Conservation (phyloP, 1,140 invertebrate species). For the honey bee (Apis mellifera) region DNA sequence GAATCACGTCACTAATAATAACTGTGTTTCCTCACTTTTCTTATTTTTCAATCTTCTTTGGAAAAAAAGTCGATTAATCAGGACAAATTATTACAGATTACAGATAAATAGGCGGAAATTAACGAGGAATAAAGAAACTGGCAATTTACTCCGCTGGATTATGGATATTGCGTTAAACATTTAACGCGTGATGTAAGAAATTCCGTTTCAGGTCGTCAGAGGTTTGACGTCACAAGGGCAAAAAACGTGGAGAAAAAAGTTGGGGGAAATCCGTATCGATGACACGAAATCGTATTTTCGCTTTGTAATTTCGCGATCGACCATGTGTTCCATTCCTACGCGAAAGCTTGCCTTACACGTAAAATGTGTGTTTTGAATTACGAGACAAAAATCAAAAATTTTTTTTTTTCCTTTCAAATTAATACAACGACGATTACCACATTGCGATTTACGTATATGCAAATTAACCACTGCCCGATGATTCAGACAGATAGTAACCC, state of each 20-base stretch:
- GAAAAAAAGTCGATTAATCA: background rate
- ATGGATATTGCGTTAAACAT: constrained; percentile 18
- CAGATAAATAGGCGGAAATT: background rate
- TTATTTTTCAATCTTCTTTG: constrained; percentile 10
- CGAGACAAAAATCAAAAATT: background rate
- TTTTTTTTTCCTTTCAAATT: background rate
- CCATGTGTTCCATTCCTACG: background rate
- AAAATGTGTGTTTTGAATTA: background rate
- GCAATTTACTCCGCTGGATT: background rate
- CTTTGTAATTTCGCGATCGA: background rate
- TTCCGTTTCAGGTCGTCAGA: constrained; percentile 28
- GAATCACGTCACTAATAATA: background rate
- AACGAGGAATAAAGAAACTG: background rate
- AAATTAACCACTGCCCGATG: background rate
- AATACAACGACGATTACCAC: background rate
- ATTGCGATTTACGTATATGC: background rate
- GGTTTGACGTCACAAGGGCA: constrained; percentile 49
- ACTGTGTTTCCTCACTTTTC: background rate
- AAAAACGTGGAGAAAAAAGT: background rate
- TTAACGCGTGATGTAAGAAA: constrained; percentile 21
- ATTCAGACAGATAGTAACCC: background rate
- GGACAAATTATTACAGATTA: background rate
- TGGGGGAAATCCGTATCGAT: background rate
- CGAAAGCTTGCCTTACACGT: background rate
- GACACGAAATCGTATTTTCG: constrained; percentile 7